Base-by-base conservation (phyloP, 37 sponge, comb jelly and placozoan species). In the Mnemiopsis leidyi region DNA sequence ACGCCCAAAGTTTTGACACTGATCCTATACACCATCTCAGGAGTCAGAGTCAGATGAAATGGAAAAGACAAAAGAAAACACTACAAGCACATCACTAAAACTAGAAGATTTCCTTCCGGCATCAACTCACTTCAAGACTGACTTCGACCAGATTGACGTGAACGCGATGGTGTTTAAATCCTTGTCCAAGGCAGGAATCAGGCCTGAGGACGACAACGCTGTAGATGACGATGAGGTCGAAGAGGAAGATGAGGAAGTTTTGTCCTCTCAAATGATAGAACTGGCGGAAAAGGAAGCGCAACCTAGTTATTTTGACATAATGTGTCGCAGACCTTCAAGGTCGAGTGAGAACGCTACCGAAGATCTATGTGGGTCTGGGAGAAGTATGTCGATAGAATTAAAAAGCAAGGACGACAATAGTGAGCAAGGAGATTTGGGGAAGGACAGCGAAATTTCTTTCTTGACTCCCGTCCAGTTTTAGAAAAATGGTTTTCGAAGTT, bases 81-180 rank as follows among this genome's bases (percentile, higher is more conserved):
- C 79, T 34, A 34, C 7, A 3, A 30, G 26, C 25, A 18, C 20
- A 1, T 77, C 79, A 21, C 33, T 9, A 13, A 28, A 77, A 34
- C 36, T 77, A 32, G 79, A 77, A 36, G 79, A 77, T 36, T 77
- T 77, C 35, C 36, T 77, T 21, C 16, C 79, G 1, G 79, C 26
- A 16, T 0, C 26, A 3, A 20, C 36, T 0, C 20, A 32, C 35
- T 26, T 31, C 26, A 32, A 77, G 18, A 69, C 7, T 3, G 79
- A 32, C 0, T 77, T 33, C 20, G 79, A 77, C 33, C 79, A 33
- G 90, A 85, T 85, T 26, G 61, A 85, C 39, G 90, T 85, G 26
- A 37, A 85, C 48, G 61, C 38, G 61, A 39, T 85, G 48, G 30
- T 85, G 20, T 23, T 29, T 5, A 39, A 39, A 39, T 40, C 90